These are phyloP conservation scores for Pituophis catenifer DNA, from an alignment of 2,113 vertebrate genomes.

Conservation along the genomic window DNA sequence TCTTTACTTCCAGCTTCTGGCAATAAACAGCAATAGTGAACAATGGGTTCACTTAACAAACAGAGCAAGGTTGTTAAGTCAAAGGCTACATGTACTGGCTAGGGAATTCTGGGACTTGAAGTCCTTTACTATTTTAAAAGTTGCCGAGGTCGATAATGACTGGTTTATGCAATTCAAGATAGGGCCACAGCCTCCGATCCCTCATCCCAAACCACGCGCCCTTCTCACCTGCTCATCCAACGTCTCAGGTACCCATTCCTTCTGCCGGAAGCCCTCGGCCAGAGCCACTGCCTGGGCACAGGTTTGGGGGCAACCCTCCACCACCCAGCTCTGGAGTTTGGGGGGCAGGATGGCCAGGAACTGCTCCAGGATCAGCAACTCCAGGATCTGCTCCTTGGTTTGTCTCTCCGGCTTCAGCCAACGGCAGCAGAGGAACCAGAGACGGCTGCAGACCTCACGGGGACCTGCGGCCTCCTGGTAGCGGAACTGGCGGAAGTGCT, in stretches of 20 bases:
- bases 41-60: no score
- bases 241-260: not conserved
- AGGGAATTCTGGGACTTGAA: not conserved
- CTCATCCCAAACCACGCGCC: not conserved
- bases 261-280: not conserved
- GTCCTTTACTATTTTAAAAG: not conserved
- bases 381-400: slow-evolving; percentile 14
- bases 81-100: not conserved
- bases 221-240: not conserved
- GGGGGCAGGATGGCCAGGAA: slow-evolving; percentile 9
- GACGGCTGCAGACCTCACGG: slow-evolving; percentile 13
- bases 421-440: slow-evolving; percentile 23
- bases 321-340: not conserved
- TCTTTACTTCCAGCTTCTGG: no score
- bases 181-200: not conserved
- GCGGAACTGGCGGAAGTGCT: slow-evolving; percentile 16
- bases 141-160: not conserved
- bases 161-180: not conserved
- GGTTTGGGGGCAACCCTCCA: slow-evolving; percentile 2
- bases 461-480: not conserved
- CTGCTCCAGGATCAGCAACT: slow-evolving; percentile 19
- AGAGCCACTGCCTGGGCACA: slow-evolving; percentile 22
- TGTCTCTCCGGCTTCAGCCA: slow-evolving; percentile 17
- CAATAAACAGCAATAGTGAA: no score
- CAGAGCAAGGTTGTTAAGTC: no score